Conservation (phyloP, 2,888 invertebrate genomes). For the Pseudococcus viburni region DNA sequence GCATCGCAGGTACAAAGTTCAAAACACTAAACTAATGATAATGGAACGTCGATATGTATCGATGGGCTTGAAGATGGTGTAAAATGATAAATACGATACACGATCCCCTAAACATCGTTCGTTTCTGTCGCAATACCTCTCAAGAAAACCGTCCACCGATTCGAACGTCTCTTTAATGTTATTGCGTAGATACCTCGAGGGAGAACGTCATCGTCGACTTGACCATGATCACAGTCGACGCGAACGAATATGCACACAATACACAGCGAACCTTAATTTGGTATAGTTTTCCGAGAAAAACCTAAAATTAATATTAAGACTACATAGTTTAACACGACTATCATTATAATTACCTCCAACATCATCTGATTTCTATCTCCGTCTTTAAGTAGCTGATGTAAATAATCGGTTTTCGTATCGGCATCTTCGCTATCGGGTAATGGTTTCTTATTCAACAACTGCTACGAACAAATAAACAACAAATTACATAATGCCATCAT, state of each 20-base stretch:
- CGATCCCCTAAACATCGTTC: constrained; percentile 50
- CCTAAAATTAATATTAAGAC: neutral
- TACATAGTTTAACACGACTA: neutral
- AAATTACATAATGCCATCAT: constrained; percentile 30
- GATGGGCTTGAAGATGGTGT: constrained; percentile 47
- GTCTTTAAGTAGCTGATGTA: constrained; percentile 77
- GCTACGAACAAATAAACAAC: constrained; percentile 64
- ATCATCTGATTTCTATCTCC: constrained; percentile 70
- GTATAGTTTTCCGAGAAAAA: neutral
- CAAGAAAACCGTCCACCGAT: neutral
- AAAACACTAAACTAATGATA: neutral
- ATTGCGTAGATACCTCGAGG: constrained; percentile 5
- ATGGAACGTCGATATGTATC: constrained; percentile 2
- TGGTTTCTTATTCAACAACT: constrained; percentile 84
- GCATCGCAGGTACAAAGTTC: neutral
- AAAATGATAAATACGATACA: neutral
- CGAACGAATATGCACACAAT: neutral
- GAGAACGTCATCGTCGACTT: neutral
- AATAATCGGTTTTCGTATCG: constrained; percentile 77
- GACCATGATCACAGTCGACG: neutral
- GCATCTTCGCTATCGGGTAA: constrained; percentile 83
- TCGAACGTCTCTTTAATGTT: neutral
- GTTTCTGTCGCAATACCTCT: constrained; percentile 8
- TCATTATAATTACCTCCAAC: constrained; percentile 59
- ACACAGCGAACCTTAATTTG: neutral